Conservation (phyloP, 2,888 invertebrate genomes). For the Artemia sp. region DNA sequence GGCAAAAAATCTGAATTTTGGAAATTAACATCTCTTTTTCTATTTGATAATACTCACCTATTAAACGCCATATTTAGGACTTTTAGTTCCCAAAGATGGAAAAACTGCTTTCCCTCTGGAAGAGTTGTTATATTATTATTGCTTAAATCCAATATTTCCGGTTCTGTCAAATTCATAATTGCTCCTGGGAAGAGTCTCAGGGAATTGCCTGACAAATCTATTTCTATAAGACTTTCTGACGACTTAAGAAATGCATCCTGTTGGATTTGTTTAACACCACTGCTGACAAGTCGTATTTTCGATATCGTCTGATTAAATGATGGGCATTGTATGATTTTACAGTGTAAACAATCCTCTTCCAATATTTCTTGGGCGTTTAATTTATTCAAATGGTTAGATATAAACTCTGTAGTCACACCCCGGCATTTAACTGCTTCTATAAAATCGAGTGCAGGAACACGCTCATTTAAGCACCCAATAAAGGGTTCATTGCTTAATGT, state of each 20-base stretch:
- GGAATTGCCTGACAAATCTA: slow-evolving; percentile 24
- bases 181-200: slow-evolving; percentile 22
- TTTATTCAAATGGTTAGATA: background rate
- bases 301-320: slow-evolving; percentile 14
- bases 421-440: background rate
- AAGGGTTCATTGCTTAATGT: background rate
- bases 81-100: slow-evolving; percentile 21
- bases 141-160: slow-evolving; percentile 23
- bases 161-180: slow-evolving; percentile 23
- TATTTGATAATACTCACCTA: slow-evolving; percentile 17
- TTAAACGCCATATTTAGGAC: slow-evolving; percentile 25
- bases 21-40: too few relatives aligned
- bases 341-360: slow-evolving; percentile 8
- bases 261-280: slow-evolving; percentile 21
- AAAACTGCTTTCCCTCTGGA: slow-evolving; percentile 23
- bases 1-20: too few relatives aligned
- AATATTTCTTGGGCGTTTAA: background rate
- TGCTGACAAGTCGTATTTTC: slow-evolving; percentile 22
- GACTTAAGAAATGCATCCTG: slow-evolving; percentile 24
- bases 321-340: background rate
- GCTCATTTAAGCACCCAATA: slow-evolving; percentile 14
- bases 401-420: background rate
- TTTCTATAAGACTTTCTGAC: slow-evolving; percentile 21
- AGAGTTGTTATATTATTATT: slow-evolving; percentile 23
- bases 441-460: background rate